Base-by-base conservation (phyloP, 2,888 invertebrate species). In the Agrochola lychnidis region DNA sequence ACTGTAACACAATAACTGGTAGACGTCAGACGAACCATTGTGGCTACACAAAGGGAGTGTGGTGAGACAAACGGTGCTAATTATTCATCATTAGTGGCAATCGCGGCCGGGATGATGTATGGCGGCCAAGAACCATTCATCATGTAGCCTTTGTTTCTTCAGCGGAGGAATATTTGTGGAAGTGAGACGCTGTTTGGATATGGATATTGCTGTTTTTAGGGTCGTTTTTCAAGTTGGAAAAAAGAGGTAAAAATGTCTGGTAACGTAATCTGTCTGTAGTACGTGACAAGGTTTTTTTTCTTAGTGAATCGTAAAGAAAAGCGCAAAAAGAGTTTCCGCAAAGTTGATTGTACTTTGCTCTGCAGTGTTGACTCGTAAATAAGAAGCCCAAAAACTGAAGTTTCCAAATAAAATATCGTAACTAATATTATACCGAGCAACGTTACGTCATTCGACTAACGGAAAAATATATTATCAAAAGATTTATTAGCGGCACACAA, bases 81-180 rank as follows among this genome's bases (percentile, higher is more conserved):
- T 94, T 94, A 94, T 93, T 94, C 93, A 94, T 93, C 93, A 94
- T 94, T 94, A 94, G 92, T 86, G 84, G 89, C 89, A 89, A 91
- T 88, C 87, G 86, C 79, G 84, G 84, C 87, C 82, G 66, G 85
- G 86, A 91, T 92, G 93, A 93, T 93, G 92, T 91, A 92, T 92
- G 87, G 87, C 87, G 88, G 87, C 80, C 86, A 69, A 83, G 81
- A 79, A 79, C 88, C 89, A 93, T 93, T 91, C 90, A 93, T 94
- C 93, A 93, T 87, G 75, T 51, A 76, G 87, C 87, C 90, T 92
- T 92, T 92, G 92, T 92, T 87, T 83, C 83, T 84, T 82, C 77
- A 77, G 68, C 66, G 25, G 64, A 79, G 71, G 73, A 88, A 79
- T 84, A 87, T 84, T 84, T 86, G 79, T 81, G 81, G 75, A 80